Conservation (phyloP, 2,888 invertebrate genomes). For the Sarcophaga carnaria region DNA sequence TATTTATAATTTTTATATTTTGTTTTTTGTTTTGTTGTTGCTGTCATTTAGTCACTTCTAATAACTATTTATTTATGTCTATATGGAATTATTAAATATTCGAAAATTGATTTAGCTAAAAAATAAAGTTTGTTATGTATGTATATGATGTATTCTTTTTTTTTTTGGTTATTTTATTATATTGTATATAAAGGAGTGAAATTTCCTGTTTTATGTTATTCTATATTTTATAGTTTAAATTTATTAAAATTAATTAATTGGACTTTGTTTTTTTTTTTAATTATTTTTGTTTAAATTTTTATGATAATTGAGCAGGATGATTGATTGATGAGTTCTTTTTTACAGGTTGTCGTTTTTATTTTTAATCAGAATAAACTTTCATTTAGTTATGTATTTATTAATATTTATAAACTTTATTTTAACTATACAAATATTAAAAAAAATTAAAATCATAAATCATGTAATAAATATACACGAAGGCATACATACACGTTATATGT, state of each 20-base stretch:
- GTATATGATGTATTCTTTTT: conserved; percentile 17
- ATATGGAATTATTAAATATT: conserved; percentile 47
- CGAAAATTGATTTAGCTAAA: conserved; percentile 78
- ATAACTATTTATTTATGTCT: conserved; percentile 3
- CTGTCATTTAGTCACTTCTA: not conserved
- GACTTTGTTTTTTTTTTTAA: conserved; percentile 15
- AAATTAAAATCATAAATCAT: not conserved
- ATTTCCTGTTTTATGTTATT: conserved; percentile 40
- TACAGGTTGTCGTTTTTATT: conserved; percentile 7
- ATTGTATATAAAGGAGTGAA: conserved; percentile 72
- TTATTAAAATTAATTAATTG: conserved; percentile 33
- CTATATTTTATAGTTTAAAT: conserved; percentile 7
- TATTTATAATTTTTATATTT: not conserved
- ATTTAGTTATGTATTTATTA: not conserved
- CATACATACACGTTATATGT: not conserved
- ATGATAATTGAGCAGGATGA: conserved; percentile 34
- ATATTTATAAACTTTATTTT: conserved; percentile 8
- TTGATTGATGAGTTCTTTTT: not conserved
- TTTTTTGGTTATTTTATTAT: conserved; percentile 68
- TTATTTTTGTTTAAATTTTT: not conserved
- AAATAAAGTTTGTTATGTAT: conserved; percentile 68
- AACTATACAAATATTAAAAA: conserved; percentile 4
- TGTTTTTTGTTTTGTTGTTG: not conserved
- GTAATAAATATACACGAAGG: too few relatives aligned
- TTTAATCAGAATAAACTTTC: not conserved